Conservation (phyloP, 2,888 invertebrate genomes). For the Plebejus argus region DNA sequence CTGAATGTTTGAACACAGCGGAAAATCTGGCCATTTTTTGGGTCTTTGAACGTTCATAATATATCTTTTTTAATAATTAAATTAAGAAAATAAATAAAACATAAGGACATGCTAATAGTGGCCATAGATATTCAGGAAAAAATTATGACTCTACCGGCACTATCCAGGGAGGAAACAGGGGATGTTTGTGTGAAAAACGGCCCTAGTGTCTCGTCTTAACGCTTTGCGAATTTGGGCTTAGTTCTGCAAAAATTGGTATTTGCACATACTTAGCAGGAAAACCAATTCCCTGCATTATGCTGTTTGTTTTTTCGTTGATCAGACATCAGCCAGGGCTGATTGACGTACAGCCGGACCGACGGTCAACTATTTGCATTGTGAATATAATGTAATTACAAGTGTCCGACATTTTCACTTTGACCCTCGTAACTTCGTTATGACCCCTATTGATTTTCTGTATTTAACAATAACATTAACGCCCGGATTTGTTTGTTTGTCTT, state of each 20-base stretch:
- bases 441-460: constrained; percentile 49
- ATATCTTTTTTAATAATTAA: no score
- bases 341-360: constrained; percentile 40
- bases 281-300: not conserved
- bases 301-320: not conserved
- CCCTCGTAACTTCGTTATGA: constrained; percentile 30
- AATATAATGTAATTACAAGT: constrained; percentile 67
- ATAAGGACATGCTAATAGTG: no score
- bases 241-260: not conserved
- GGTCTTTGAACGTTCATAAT: no score
- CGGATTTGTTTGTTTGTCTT: constrained; percentile 34
- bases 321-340: not conserved
- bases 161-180: no score
- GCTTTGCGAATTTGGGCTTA: no score
- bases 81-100: no score
- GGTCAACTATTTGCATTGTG: constrained; percentile 75
- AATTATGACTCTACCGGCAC: no score
- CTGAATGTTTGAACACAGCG: no score
- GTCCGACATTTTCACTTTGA: constrained; percentile 51
- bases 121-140: no score
- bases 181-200: no score
- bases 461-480: constrained; percentile 42
- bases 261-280: not conserved
- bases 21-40: no score
- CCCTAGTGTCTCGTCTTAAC: no score